A percentile compares a stretch with the other conserved stretches of the same genome.
Evolutionary conservation across 2,888 invertebrate genomes (phyloP).

Genomic region (Pseudolycoriella hygida): DNA sequence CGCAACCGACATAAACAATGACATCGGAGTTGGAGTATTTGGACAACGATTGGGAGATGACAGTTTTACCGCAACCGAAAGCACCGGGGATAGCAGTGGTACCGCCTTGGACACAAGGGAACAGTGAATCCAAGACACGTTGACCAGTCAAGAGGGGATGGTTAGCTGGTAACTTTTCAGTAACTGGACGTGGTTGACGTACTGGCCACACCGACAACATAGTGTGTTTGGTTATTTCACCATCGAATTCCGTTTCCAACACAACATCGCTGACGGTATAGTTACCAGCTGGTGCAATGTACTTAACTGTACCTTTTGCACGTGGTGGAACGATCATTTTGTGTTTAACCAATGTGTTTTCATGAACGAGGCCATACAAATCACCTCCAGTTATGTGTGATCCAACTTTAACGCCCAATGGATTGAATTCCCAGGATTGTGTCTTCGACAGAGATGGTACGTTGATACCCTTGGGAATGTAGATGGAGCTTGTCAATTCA

Average conservation of each 20-base stretch:
- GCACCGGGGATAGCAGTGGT: constrained; percentile 99
- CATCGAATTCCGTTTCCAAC: constrained; percentile 96
- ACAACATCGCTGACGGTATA: constrained; percentile 92
- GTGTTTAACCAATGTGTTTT: constrained; percentile 95
- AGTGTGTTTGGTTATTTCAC: constrained; percentile 73
- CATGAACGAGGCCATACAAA: constrained; percentile 87
- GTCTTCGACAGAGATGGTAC: constrained; percentile 75
- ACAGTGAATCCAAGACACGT: constrained; percentile 91
- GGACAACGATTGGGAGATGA: constrained; percentile 97
- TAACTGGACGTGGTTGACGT: constrained; percentile 87
- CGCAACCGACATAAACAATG: constrained; percentile 98
- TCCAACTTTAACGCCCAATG: constrained; percentile 72
- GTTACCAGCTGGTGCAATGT: constrained; percentile 82
- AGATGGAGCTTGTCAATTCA: constrained; percentile 87
- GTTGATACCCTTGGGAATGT: constrained; percentile 98
- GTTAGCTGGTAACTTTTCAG: constrained; percentile 97
- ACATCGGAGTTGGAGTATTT: constrained; percentile 99
- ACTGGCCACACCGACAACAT: constrained; percentile 99
- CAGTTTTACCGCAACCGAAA: constrained; percentile 99
- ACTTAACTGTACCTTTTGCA: constrained; percentile 91
- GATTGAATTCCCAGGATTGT: constrained; percentile 82
- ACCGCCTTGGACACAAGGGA: constrained; percentile 98
- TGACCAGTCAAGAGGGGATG: constrained; percentile 96
- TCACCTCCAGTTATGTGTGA: constrained; percentile 98
- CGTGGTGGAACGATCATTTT: constrained; percentile 88